Percentiles rank a stretch among this genome's conserved stretches.
phyloP scores from a whole-genome alignment of 1,140 invertebrate genomes.

The Drosophila lini region DNA sequence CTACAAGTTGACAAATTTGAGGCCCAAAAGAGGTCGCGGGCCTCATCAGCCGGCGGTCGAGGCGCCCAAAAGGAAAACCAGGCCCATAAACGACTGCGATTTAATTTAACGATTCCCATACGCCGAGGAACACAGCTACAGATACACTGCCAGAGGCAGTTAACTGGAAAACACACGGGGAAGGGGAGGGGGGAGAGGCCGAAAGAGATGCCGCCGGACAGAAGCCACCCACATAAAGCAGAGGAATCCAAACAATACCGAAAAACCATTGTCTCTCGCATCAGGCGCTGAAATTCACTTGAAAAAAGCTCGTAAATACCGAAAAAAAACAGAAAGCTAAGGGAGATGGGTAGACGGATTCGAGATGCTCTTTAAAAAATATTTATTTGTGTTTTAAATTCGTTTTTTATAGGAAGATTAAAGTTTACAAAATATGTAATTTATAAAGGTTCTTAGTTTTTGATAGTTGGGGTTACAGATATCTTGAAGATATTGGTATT shows the following conservation, averaged over 20 bases:
- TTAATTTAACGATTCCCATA: constrained; percentile 81
- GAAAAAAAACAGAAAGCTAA: constrained; percentile 18
- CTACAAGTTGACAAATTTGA: constrained; percentile 78
- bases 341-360: constrained; percentile 27
- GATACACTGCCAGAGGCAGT: constrained; percentile 35
- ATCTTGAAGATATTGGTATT: too few relatives aligned
- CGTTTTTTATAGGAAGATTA: not conserved
- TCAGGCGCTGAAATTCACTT: constrained; percentile 78
- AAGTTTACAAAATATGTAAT: too few relatives aligned
- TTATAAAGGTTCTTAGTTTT: not conserved
- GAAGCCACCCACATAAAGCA: constrained; percentile 81
- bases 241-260: constrained; percentile 37
- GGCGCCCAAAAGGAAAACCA: constrained; percentile 81
- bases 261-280: constrained; percentile 59
- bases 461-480: not conserved
- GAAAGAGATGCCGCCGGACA: constrained; percentile 32
- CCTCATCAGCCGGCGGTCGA: constrained; percentile 36
- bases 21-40: constrained; percentile 69
- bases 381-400: not conserved
- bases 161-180: constrained; percentile 62
- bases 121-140: constrained; percentile 26
- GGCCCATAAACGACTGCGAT: constrained; percentile 78
- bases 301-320: constrained; percentile 69
- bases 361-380: constrained; percentile 32
- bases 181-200: not conserved